A percentile compares a stretch with the other conserved stretches of the same genome.
phyloP scores from a whole-genome alignment of 2,113 vertebrate species.

The Odontesthes bonariensis region DNA sequence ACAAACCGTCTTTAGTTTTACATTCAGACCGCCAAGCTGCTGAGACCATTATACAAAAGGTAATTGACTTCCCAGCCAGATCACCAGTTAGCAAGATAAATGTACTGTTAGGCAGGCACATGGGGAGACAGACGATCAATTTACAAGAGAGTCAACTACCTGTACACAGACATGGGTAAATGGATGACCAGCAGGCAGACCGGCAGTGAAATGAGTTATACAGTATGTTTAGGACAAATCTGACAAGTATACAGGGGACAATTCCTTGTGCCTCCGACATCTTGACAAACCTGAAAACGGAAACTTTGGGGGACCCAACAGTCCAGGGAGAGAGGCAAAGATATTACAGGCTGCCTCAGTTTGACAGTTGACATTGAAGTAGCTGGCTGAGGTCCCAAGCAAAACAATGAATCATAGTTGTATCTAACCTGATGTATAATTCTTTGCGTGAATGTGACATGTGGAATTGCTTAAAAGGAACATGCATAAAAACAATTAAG shows the following conservation, averaged over 20 bases:
- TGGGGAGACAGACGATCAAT: conserved; percentile 38
- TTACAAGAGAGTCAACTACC: conserved; percentile 39
- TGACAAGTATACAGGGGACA: conserved; percentile 4
- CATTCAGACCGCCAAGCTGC: background rate
- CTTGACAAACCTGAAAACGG: no score
- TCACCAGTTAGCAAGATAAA: conserved; percentile 34
- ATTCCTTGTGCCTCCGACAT: no score
- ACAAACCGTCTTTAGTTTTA: background rate
- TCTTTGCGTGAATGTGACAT: no score
- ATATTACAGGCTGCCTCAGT: no score
- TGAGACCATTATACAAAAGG: conserved; percentile 6
- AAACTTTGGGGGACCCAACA: no score
- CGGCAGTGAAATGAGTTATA: conserved; percentile 34
- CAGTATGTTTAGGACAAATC: conserved; percentile 18
- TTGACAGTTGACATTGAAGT: no score
- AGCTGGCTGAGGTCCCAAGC: no score
- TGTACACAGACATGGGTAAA: conserved; percentile 28
- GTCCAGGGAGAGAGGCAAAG: no score
- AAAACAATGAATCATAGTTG: no score
- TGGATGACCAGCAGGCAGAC: conserved; percentile 6
- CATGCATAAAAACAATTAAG: background rate
- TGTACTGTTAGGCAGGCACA: conserved; percentile 17
- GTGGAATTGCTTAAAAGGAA: no score
- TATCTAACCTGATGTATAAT: no score
- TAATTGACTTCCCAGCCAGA: conserved; percentile 26